Base-by-base conservation (phyloP, 2,888 invertebrate species). In the Drosophila nr. perissopoda region DNA sequence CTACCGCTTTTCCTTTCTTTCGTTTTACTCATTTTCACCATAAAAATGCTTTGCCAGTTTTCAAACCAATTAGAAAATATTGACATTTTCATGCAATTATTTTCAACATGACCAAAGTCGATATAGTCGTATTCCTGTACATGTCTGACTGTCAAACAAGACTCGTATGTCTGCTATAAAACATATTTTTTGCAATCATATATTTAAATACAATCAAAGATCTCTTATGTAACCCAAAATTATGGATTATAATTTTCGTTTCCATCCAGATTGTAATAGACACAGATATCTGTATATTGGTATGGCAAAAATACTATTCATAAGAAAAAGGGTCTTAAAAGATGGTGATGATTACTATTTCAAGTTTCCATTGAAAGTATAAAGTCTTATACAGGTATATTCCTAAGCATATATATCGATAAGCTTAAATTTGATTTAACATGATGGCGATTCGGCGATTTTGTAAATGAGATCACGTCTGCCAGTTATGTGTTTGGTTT, bases 1-100 rank as follows among this genome's bases (percentile, higher is more conserved):
- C 49, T 16, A 51, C 13, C 40, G 67, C 51, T 67, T 68, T 68
- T 68, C 29, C 40, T 67, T 56, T 66, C 51, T 31, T 51, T 57
- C 40, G 16, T 31, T 67, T 36, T 25, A 29, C 27, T 13, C 40
- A 56, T 57, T 68, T 68, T 68, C 68, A 67, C 57, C 57, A 36
- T 11, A 36, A 36, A 60, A 31, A 60, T 60, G 60, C 29, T 21
- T 21, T 60, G 5, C 59, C 34, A 27, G 34, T 49, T 59, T 49
- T 29, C 16, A 8, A 56, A 2, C 29, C 38, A 56, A 25, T 54
- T 54, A 18, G 11, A 27, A 54, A 36, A 36, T 21, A 21, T 46
- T 21, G 25, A 54, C 36, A 18, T 36, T 27, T 36, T 11, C 18
- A 13, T 42, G 21, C 25, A 36, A 8, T 34, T 53, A 16, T 33